Conservation (phyloP, 2,797 vertebrate species). For the Taenioides sp. region DNA sequence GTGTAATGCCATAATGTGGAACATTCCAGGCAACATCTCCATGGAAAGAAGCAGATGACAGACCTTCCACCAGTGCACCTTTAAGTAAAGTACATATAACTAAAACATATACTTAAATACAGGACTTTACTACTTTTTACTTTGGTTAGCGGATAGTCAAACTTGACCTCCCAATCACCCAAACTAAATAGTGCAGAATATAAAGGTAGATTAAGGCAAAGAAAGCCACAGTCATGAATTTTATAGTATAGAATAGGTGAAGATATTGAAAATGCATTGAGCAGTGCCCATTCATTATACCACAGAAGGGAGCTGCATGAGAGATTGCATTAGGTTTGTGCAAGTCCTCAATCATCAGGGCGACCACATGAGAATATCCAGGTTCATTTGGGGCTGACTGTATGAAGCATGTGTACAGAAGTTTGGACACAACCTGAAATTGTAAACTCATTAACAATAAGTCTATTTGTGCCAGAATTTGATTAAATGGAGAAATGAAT, state of each 20-base stretch:
- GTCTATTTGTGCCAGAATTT: not conserved
- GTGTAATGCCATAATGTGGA: no score
- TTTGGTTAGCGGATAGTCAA: not conserved
- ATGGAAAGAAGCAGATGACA: no score
- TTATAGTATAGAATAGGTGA: not conserved
- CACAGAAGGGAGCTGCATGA: not conserved
- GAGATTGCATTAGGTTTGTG: conserved; percentile 6
- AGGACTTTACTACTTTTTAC: no score
- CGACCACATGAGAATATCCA: not conserved
- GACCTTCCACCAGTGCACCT: no score
- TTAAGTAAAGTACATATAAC: no score
- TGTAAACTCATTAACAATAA: not conserved
- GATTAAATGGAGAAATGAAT: not conserved
- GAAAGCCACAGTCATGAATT: not conserved
- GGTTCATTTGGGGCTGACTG: not conserved
- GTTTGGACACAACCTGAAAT: not conserved
- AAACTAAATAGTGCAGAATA: not conserved
- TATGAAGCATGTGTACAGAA: not conserved
- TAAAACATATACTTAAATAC: no score
- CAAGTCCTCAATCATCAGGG: conserved; percentile 5
- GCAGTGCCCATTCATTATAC: not conserved
- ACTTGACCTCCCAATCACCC: not conserved
- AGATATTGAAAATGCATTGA: conserved; percentile 2
- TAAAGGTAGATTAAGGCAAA: not conserved
- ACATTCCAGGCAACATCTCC: no score